Conservation (phyloP, 1,140 invertebrate species). For the Monochamus saltuarius region DNA sequence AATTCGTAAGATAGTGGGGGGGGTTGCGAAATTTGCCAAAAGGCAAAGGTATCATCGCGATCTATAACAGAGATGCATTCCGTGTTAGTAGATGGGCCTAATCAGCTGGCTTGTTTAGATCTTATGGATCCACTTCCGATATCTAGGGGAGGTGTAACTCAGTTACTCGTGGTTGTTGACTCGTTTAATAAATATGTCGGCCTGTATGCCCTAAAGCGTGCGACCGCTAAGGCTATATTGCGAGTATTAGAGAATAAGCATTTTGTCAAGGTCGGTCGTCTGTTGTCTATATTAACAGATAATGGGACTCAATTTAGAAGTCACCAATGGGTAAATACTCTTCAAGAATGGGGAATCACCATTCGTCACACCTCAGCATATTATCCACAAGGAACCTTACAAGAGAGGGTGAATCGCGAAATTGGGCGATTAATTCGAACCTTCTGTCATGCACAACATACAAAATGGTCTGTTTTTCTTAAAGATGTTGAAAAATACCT, state of each 20-base stretch:
- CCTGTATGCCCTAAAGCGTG: neutral
- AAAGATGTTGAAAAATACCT: neutral
- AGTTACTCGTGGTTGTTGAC: constrained; percentile 6
- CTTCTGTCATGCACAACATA: neutral
- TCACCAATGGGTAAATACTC: neutral
- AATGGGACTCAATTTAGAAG: constrained; percentile 1
- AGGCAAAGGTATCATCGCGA: neutral
- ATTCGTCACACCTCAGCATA: neutral
- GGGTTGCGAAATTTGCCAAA: neutral
- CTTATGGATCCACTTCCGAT: constrained; percentile 5
- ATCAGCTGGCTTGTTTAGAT: constrained; percentile 4
- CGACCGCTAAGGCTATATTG: neutral
- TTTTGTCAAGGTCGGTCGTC: neutral
- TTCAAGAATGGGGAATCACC: neutral
- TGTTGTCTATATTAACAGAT: neutral
- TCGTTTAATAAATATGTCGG: neutral
- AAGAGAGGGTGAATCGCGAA: neutral
- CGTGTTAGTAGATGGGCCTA: neutral
- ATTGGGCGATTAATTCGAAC: neutral
- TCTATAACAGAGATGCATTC: neutral
- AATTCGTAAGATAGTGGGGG: neutral
- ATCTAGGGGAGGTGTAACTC: neutral
- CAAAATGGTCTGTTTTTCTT: neutral
- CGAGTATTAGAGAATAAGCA: neutral
- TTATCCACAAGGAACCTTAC: neutral